These are phyloP conservation scores for Pseudomyrmex flavicornis DNA, from an alignment of 1,140 invertebrate species.

Conservation along the genomic window DNA sequence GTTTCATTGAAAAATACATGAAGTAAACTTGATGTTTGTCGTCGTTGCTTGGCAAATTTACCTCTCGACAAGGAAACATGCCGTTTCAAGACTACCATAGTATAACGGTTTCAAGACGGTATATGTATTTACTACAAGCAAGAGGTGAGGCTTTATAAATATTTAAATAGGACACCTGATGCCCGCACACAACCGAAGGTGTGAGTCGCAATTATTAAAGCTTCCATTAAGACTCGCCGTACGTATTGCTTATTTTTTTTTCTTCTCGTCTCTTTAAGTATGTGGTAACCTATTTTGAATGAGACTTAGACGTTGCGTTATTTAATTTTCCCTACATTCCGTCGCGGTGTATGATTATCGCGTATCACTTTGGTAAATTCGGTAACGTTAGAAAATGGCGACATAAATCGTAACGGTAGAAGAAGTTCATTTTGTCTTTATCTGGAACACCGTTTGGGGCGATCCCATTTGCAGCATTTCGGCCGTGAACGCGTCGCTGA, in stretches of 20 bases:
- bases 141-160: constrained; percentile 60
- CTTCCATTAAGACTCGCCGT: constrained; percentile 43
- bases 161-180: constrained; percentile 63
- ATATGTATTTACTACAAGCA: background rate
- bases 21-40: constrained; percentile 44
- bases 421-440: constrained; percentile 21
- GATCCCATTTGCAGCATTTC: constrained; percentile 1
- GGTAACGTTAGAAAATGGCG: constrained; percentile 30
- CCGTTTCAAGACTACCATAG: constrained; percentile 12
- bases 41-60: constrained; percentile 54
- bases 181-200: constrained; percentile 18
- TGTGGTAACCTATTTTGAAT: background rate
- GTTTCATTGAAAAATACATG: constrained; percentile 52
- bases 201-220: constrained; percentile 56
- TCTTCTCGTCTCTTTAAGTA: background rate
- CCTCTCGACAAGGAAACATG: constrained; percentile 20
- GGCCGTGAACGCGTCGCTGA: constrained; percentile 21
- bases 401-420: constrained; percentile 10
- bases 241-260: background rate
- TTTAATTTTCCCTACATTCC: background rate
- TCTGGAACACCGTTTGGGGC: background rate
- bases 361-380: background rate
- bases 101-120: constrained; percentile 41
- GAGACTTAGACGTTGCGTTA: background rate
- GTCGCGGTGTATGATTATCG: background rate